These are phyloP conservation scores for Plagodis dolabraria DNA, from an alignment of 2,888 invertebrate genomes.

Conservation along the genomic window DNA sequence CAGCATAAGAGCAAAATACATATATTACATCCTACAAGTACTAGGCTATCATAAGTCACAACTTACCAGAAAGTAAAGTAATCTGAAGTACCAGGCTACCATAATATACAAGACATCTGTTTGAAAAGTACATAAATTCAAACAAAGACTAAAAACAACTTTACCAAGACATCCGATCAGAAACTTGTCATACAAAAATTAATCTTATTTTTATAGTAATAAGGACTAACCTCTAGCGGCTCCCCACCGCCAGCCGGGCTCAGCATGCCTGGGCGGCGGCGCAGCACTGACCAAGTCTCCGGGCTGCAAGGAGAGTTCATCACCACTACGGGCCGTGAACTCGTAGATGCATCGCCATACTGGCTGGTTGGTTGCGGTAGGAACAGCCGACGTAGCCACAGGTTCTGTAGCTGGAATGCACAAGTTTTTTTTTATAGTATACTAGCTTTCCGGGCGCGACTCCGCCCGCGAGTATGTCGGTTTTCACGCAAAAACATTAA, in stretches of 20 bases:
- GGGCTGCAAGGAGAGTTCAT: constrained; percentile 96
- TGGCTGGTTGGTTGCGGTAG: constrained; percentile 34
- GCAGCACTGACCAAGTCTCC: constrained; percentile 95
- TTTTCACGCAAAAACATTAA: no score
- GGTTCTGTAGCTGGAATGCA: constrained; percentile 44
- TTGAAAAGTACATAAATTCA: no score
- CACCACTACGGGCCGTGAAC: constrained; percentile 95
- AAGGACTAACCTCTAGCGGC: constrained; percentile 88
- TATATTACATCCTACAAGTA: not conserved
- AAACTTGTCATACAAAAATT: not conserved
- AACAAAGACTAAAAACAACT: not conserved
- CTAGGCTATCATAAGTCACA: constrained; percentile 7
- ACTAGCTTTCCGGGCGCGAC: no score
- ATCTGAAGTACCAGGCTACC: no score
- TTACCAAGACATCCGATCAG: not conserved
- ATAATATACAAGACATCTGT: no score
- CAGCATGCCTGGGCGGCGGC: constrained; percentile 91
- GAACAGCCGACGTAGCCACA: constrained; percentile 23
- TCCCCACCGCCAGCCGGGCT: constrained; percentile 99
- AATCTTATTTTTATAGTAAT: not conserved
- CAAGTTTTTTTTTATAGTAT: no score
- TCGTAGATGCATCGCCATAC: constrained; percentile 97
- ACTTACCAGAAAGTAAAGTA: not conserved
- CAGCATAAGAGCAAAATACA: no score
- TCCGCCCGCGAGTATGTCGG: no score